Conservation (phyloP, 1,140 invertebrate species). For the Saxidomus purpurata region DNA sequence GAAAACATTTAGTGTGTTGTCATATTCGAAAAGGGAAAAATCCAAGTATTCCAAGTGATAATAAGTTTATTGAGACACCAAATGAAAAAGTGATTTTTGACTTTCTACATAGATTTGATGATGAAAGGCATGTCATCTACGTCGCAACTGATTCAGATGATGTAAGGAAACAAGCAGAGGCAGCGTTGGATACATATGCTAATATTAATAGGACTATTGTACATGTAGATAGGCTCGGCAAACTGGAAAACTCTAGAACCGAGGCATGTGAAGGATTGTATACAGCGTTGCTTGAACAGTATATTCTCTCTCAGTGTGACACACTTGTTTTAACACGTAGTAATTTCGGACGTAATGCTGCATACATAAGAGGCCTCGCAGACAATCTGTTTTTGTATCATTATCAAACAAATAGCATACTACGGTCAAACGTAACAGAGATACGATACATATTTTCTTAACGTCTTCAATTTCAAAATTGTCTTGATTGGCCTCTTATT, state of each 20-base stretch:
- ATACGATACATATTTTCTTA: too few species aligned
- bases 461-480: too few species aligned
- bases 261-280: slow-evolving; percentile 22
- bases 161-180: background rate
- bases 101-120: too few species aligned
- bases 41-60: too few species aligned
- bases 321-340: background rate
- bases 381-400: background rate
- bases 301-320: too few species aligned
- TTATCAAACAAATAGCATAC: background rate
- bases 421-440: background rate
- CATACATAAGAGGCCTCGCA: background rate
- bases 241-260: background rate
- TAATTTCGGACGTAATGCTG: background rate
- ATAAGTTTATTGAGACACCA: background rate
- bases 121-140: too few species aligned
- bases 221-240: background rate
- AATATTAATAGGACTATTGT: background rate
- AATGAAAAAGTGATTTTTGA: background rate
- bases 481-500: too few species aligned
- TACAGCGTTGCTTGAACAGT: too few species aligned
- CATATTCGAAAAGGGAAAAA: too few species aligned
- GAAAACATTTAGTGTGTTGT: too few species aligned
- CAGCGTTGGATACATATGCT: background rate
- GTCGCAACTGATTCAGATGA: too few species aligned